Evolutionary conservation across 1,140 invertebrate species (phyloP), one percentile per base, ranked within the genome.

Genomic region (Drosophila asahinai): DNA sequence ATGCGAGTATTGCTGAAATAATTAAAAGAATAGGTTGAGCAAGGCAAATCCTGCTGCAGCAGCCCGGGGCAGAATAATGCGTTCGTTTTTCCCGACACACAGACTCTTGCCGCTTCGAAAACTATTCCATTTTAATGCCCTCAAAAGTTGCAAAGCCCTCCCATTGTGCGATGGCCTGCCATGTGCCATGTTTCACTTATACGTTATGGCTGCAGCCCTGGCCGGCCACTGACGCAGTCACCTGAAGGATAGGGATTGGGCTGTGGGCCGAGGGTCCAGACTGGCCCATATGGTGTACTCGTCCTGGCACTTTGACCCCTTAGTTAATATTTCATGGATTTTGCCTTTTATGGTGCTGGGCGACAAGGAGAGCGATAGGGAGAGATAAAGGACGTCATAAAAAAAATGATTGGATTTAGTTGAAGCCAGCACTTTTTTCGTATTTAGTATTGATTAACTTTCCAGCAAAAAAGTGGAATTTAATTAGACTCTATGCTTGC

Each of bases 271-370:
- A 11, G 33, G 40, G 71, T 38, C 55, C 68, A 75, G 71, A 66
- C 77, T 66, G 36, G 42, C 19, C 57, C 70, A 62, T 67, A 62
- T 75, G 78, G 55, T 76, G 71, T 63, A 72, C 59, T 60, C n/a
- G 51, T 45, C 27, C 52, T 43, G 58, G 33, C 47, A 49, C 42
- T 76, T 49, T 76, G 52, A 75, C 77, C 77, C 51, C 77, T 72
- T 79, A 71, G 66, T 77, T 67, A 61, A 72, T 70, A 79, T 63
- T 63, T 71, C 59, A 79, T 79, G 75, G 36, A 47, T 30, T 64
- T 45, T 45, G 4, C 54, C 47, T 52, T 73, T 60, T 61, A 73
- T 51, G 70, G 22, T 19, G 59, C 15, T 17, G 36, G 17, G 25
- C n/a, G 33, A 27, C 33, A 45, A 19, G 38, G 12, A 36, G 12